Conservation (phyloP, 2,797 vertebrate species). For the Neomorphus geoffroyi region DNA sequence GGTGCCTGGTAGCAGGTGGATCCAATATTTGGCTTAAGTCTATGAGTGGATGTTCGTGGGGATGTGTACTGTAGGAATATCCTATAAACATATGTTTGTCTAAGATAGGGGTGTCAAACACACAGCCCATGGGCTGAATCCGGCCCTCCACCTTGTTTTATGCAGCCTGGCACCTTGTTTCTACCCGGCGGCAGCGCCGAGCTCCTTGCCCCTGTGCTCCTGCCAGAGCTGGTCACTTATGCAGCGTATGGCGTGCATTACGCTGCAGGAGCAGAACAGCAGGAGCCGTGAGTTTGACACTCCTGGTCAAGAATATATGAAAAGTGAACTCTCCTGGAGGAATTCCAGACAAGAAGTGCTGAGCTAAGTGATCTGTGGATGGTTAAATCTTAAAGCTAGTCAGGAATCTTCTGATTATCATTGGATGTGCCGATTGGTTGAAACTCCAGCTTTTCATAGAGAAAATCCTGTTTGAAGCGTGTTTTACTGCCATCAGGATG, state of each 20-base stretch:
- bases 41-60: neutral
- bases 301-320: too few relatives aligned
- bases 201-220: too few relatives aligned
- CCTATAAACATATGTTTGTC: neutral
- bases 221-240: too few relatives aligned
- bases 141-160: too few relatives aligned
- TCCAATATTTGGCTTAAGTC: neutral
- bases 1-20: neutral
- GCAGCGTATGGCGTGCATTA: too few relatives aligned
- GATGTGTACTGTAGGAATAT: neutral
- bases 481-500: neutral
- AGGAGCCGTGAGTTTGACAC: too few relatives aligned
- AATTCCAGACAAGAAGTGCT: neutral
- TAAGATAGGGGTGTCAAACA: too few relatives aligned
- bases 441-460: neutral
- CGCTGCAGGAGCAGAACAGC: too few relatives aligned
- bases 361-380: neutral
- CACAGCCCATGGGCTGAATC: too few relatives aligned
- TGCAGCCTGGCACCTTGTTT: too few relatives aligned
- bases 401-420: neutral
- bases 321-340: neutral
- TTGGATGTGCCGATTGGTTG: rapidly evolving
- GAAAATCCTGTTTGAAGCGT: neutral
- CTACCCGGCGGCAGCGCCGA: too few relatives aligned
- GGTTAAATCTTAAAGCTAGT: neutral